phyloP scores from a whole-genome alignment of 2,888 invertebrate genomes.

The Resseliella maxima region DNA sequence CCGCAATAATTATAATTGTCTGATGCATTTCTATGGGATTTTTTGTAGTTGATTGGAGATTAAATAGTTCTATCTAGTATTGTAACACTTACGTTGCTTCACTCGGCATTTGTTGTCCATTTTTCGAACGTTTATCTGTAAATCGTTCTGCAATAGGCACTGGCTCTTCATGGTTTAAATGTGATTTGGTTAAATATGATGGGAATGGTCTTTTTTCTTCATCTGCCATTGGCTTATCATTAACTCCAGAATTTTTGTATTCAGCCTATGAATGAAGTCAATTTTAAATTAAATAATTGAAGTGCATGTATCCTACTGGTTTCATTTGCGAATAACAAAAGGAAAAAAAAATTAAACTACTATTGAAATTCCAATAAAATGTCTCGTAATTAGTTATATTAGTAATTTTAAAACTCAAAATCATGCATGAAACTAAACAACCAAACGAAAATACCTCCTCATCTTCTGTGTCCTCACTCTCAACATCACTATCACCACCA shows the following conservation, averaged over 20 bases:
- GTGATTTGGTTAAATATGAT: conserved; percentile 62
- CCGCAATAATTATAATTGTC: conserved; percentile 32
- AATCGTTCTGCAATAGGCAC: conserved; percentile 65
- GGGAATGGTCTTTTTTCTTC: background rate
- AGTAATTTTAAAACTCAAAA: background rate
- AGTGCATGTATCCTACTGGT: too few relatives aligned
- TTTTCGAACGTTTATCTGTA: conserved; percentile 60
- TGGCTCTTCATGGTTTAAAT: conserved; percentile 64
- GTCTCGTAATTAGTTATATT: background rate
- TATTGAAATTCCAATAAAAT: background rate
- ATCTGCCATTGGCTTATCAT: conserved; percentile 23
- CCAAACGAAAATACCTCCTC: background rate
- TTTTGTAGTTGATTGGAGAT: conserved; percentile 30
- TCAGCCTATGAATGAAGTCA: background rate
- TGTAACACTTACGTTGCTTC: conserved; percentile 66
- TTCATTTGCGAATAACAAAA: background rate
- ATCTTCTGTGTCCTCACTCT: background rate
- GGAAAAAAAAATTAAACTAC: background rate
- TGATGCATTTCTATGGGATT: background rate
- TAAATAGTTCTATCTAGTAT: conserved; percentile 40
- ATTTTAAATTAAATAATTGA: background rate
- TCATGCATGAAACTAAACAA: conserved; percentile 60
- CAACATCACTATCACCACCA: background rate
- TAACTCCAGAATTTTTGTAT: background rate
- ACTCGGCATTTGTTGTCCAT: conserved; percentile 61